Conservation (phyloP, 2,888 invertebrate species). For the Nomada flava region DNA sequence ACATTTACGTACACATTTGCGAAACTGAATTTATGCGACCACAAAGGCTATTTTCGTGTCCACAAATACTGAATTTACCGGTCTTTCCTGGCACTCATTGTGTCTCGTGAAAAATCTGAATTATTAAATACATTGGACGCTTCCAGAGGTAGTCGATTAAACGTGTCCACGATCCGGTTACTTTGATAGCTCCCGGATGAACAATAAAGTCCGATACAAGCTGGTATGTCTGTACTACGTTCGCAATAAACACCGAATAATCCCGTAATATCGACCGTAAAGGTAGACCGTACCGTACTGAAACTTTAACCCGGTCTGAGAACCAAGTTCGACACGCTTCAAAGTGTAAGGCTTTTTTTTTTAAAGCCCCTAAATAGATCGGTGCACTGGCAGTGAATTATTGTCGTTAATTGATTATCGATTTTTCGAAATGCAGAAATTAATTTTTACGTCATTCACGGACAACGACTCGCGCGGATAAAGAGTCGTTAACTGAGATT, state of each 20-base stretch:
- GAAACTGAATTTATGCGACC: neutral
- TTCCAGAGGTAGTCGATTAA: neutral
- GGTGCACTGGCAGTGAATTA: neutral
- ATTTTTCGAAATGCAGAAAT: slow-evolving; percentile 7
- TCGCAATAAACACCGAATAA: slow-evolving; percentile 47
- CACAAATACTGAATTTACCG: neutral
- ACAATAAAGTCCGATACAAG: slow-evolving; percentile 38
- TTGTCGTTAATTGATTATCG: slow-evolving; percentile 7
- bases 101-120: neutral
- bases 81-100: too few relatives aligned
- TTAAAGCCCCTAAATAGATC: neutral
- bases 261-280: slow-evolving; percentile 31
- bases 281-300: slow-evolving; percentile 5
- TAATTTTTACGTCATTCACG: slow-evolving; percentile 12
- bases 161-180: slow-evolving; percentile 23
- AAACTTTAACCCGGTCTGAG: slow-evolving; percentile 36
- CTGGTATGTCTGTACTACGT: slow-evolving; percentile 21
- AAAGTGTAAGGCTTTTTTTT: neutral
- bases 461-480: neutral
- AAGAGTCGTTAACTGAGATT: slow-evolving; percentile 22
- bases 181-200: slow-evolving; percentile 47
- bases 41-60: neutral
- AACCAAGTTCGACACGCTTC: neutral
- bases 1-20: too few relatives aligned
- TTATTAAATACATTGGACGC: slow-evolving; percentile 19